Conservation (phyloP, 1,140 invertebrate species). For the Tetramorium parvispinum region DNA sequence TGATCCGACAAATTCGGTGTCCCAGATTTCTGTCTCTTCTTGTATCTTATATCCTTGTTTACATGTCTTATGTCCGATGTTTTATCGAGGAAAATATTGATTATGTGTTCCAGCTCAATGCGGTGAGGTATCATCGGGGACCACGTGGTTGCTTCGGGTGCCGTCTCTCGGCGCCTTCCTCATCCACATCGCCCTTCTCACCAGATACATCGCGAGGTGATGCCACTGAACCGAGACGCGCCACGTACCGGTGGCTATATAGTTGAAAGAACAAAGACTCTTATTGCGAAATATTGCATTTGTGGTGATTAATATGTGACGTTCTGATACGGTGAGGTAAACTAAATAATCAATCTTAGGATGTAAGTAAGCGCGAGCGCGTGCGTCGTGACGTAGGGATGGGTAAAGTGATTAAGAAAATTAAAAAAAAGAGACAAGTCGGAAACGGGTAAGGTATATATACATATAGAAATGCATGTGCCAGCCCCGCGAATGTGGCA, state of each 20-base stretch:
- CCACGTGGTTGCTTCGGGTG: slow-evolving; percentile 77
- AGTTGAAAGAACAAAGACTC: slow-evolving; percentile 65
- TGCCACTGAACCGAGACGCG: slow-evolving; percentile 75
- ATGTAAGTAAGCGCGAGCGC: slow-evolving; percentile 55
- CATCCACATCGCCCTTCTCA: slow-evolving; percentile 71
- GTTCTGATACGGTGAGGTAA: slow-evolving; percentile 51
- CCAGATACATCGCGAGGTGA: slow-evolving; percentile 81
- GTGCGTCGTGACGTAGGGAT: neutral
- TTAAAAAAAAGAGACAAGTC: slow-evolving; percentile 42
- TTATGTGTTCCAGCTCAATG: slow-evolving; percentile 78
- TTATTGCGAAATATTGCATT: slow-evolving; percentile 50
- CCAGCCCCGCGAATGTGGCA: slow-evolving; percentile 53
- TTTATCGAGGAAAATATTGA: neutral
- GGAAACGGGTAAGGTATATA: slow-evolving; percentile 61
- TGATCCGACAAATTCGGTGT: neutral
- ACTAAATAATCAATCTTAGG: slow-evolving; percentile 70
- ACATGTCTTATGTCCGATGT: neutral
- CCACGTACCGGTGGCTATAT: slow-evolving; percentile 71
- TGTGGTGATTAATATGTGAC: slow-evolving; percentile 36
- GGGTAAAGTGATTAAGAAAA: slow-evolving; percentile 1
- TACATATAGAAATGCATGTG: slow-evolving; percentile 51
- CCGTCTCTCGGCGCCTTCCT: slow-evolving; percentile 58
- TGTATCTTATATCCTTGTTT: neutral
- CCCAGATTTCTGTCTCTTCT: neutral
- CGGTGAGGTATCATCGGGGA: slow-evolving; percentile 79